Base-by-base conservation (phyloP, 2,888 invertebrate species). In the Gasteruption jaculator region DNA sequence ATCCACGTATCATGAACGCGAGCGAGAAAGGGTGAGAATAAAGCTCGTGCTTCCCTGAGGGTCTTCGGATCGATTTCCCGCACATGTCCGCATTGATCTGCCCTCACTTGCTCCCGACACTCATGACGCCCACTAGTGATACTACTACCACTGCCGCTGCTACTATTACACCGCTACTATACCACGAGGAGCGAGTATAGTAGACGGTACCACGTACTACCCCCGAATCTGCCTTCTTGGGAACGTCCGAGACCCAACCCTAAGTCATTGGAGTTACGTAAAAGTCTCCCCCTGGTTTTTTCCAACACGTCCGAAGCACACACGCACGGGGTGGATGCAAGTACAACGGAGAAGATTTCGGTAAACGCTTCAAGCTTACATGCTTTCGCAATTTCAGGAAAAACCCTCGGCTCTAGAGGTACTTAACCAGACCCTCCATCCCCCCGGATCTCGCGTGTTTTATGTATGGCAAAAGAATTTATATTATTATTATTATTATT, bases 1-100 rank as follows among this genome's bases (percentile, higher is more conserved):
- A n/a, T n/a, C n/a, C n/a, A n/a, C n/a, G n/a, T n/a, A n/a, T n/a
- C n/a, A n/a, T n/a, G n/a, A n/a, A n/a, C n/a, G n/a, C n/a, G n/a
- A n/a, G n/a, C n/a, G n/a, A n/a, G n/a, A 49, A 52, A 48, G 44
- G 45, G 37, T 35, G 45, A 46, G 47, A 44, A 49, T 49, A 53
- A 51, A 50, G 53, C 52, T 54, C 54, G 52, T 52, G 48, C 56
- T 57, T 56, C 53, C 59, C 57, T 52, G 57, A 60, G 65, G 60
- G 62, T 61, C 57, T 57, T 57, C 56, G 60, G 65, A 68, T 68
- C 68, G 68, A 69, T 69, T 69, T 64, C 60, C 64, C 65, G 68
- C 69, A 69, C 68, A 68, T 65, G 68, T 68, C 65, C 63, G 61
- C 69, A 69, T 69, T 65, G 69, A 69, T 69, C 69, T 69, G 64